phyloP scores from a whole-genome alignment of 37 sponge, comb jelly and placozoan genomes.

The Ianthella basta region DNA sequence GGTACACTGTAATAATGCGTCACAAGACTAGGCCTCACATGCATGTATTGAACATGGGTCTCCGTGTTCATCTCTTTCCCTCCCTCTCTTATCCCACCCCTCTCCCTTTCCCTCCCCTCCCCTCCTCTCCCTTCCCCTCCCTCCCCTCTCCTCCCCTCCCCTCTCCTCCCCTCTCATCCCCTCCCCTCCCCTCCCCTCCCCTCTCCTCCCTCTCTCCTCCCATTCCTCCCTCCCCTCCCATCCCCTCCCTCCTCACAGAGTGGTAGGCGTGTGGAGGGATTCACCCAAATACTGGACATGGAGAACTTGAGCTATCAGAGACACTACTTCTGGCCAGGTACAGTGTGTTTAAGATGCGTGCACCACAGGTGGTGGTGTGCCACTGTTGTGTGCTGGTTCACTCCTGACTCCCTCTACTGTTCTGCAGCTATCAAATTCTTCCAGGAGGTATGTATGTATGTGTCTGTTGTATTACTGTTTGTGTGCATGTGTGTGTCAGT shows the following conservation, averaged over 20 bases:
- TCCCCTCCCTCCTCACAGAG: constrained; percentile 22
- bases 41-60: too few relatives aligned
- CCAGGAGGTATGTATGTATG: background rate
- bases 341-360: background rate
- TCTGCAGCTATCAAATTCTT: constrained; percentile 11
- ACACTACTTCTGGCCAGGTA: constrained; percentile 81
- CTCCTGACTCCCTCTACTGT: background rate
- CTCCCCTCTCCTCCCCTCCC: background rate
- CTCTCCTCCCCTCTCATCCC: background rate
- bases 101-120: background rate
- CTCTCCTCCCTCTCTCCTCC: background rate
- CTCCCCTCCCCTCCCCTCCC: background rate
- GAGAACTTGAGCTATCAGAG: constrained; percentile 67
- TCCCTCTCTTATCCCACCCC: background rate
- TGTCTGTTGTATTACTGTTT: background rate
- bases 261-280: constrained; percentile 49
- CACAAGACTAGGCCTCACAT: too few relatives aligned
- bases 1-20: too few relatives aligned
- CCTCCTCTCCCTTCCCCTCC: background rate
- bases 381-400: background rate
- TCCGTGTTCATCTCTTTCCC: background rate
- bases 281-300: constrained; percentile 53
- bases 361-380: background rate
- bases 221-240: background rate
- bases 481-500: background rate